Conservation (phyloP, 2,797 vertebrate genomes). For the Pangasius djambal region DNA sequence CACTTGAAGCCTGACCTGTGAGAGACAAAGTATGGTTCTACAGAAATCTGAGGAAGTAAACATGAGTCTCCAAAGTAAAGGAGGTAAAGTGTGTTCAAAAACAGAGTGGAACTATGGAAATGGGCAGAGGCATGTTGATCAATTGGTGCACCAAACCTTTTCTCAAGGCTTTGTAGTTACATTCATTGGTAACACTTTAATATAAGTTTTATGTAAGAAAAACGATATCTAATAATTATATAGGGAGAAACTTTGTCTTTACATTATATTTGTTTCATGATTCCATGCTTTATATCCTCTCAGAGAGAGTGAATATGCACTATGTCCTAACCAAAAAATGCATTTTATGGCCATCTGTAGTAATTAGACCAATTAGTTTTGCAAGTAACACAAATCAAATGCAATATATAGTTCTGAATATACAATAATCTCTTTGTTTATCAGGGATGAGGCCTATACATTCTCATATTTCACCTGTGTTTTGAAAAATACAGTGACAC, state of each 20-base stretch:
- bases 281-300: neutral
- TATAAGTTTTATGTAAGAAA: neutral
- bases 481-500: neutral
- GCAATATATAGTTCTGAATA: neutral
- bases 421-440: neutral
- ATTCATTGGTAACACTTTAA: neutral
- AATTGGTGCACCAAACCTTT: neutral
- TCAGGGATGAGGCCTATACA: neutral
- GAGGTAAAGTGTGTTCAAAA: neutral
- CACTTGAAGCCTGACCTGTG: slow-evolving; percentile 94
- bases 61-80: neutral
- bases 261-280: neutral
- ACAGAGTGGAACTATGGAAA: neutral
- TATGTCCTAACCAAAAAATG: neutral
- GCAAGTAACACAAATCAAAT: neutral
- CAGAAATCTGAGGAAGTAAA: neutral
- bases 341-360: neutral
- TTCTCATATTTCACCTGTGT: neutral
- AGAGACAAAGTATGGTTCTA: slow-evolving; percentile 36
- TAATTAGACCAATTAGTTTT: neutral
- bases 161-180: neutral
- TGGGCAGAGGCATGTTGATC: neutral
- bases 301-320: neutral
- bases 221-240: neutral
- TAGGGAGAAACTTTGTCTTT: neutral